Base-by-base conservation (phyloP, 1,140 invertebrate genomes). In the Caenorhabditis inopinata region DNA sequence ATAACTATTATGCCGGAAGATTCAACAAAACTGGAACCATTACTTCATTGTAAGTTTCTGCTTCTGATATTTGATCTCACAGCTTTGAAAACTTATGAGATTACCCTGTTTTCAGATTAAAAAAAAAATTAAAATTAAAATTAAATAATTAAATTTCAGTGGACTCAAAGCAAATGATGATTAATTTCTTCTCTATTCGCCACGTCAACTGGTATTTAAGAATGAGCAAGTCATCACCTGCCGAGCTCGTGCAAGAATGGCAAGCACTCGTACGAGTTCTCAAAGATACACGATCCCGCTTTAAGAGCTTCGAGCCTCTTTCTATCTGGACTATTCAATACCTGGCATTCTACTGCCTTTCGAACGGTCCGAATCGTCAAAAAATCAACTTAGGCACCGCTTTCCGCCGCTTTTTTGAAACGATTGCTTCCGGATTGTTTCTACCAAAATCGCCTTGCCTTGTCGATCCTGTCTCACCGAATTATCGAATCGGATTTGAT, bases 401-500 rank as follows among this genome's bases (percentile, higher is more conserved):
- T 5, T 68, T 68, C 58, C 58, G 58, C 6, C 32, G 58, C 9
- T 68, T 68, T n/a, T 68, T 68, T 16, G 58, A 68, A 25, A 1
- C 38, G 3, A 68, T 68, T 27, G 32, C 32, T 11, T n/a, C 32
- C 21, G 58, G 58, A 18, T 9, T 42, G 7, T 29, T 68, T 42
- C 58, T 68, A 2, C 58, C 58, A 29, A 68, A 68, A 42, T 23
- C 32, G 1, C 11, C 58, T 1, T 5, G 6, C 23, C 29, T 68
- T 0, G 21, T 38, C 11, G 58, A 68, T 38, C 32, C 32, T 38
- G 27, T 25, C 0, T 11, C 32, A 29, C 32, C 29, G 3, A 68
- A 68, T 21, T 25, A 68, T 68, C 32, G 58, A 18, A 68, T 68
- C 38, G 58, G 58, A 68, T 68, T 68, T 12, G 58, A 68, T 42